Conservation (phyloP, 2,888 invertebrate species). For the Chalcosyrphus nemorum region DNA sequence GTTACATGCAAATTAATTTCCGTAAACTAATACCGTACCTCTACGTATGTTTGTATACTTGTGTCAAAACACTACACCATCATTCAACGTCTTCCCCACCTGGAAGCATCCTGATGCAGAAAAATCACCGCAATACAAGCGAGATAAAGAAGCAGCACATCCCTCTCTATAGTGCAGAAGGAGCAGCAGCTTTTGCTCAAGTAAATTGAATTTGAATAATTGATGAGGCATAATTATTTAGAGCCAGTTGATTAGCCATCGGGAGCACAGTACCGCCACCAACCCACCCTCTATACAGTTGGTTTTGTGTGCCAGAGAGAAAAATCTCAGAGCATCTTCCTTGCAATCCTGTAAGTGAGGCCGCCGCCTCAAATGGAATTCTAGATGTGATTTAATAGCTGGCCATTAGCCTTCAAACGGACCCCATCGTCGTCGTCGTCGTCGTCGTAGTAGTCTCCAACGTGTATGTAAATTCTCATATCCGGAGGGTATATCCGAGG, state of each 20-base stretch:
- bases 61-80: conserved; percentile 40
- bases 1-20: conserved; percentile 69
- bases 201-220: conserved; percentile 76
- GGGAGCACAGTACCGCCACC: conserved; percentile 52
- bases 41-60: background rate
- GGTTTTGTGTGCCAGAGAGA: conserved; percentile 52
- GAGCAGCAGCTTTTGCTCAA: conserved; percentile 38
- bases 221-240: conserved; percentile 75
- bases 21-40: conserved; percentile 61
- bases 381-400: conserved; percentile 75
- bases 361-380: conserved; percentile 74
- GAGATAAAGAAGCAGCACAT: conserved; percentile 39
- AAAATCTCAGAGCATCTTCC: conserved; percentile 67
- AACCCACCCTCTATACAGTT: background rate
- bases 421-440: conserved; percentile 52
- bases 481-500: conserved; percentile 67
- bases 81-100: conserved; percentile 60
- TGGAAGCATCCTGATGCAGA: conserved; percentile 18
- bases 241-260: conserved; percentile 74
- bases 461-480: conserved; percentile 72
- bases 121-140: conserved; percentile 60
- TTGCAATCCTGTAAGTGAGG: background rate
- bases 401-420: conserved; percentile 73
- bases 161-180: background rate
- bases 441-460: too few relatives aligned